Conservation (phyloP, 2,888 invertebrate species). For the Calliphora vomitoria region DNA sequence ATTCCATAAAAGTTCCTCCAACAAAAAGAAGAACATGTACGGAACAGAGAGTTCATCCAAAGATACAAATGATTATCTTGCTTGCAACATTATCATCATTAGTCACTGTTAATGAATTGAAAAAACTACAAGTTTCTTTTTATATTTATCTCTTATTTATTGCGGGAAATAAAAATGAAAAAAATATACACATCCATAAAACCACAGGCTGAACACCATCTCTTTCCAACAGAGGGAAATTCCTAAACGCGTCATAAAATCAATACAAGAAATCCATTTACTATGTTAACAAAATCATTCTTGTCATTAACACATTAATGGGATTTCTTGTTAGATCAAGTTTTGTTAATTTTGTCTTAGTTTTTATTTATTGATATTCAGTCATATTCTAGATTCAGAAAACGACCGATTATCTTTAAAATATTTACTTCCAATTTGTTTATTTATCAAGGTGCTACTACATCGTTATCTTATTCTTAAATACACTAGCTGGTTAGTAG, state of each 20-base stretch:
- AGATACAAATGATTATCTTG: conserved; percentile 11
- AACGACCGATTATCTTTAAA: conserved; percentile 44
- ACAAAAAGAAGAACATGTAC: conserved; percentile 69
- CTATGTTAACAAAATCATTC: conserved; percentile 23
- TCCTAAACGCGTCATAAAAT: not conserved
- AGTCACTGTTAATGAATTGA: conserved; percentile 61
- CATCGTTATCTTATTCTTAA: not conserved
- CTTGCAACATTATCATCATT: conserved; percentile 27
- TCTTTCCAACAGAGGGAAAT: not conserved
- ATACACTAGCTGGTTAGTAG: too few species aligned
- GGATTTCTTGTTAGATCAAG: conserved; percentile 21
- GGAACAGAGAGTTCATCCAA: conserved; percentile 54
- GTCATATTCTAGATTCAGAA: conserved; percentile 39
- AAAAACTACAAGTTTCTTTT: not conserved
- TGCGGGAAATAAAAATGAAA: conserved; percentile 1
- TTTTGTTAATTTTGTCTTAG: not conserved
- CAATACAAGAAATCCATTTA: conserved; percentile 34
- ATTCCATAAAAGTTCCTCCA: conserved; percentile 74
- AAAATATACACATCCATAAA: conserved; percentile 47
- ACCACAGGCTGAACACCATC: conserved; percentile 54
- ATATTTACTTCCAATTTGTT: not conserved
- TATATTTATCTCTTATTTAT: not conserved
- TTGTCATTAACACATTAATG: conserved; percentile 42
- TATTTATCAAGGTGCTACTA: conserved; percentile 37
- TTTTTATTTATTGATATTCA: conserved; percentile 46